These are phyloP conservation scores for Nothocercus nigrocapillus DNA, from an alignment of 2,113 vertebrate genomes.

Conservation along the genomic window DNA sequence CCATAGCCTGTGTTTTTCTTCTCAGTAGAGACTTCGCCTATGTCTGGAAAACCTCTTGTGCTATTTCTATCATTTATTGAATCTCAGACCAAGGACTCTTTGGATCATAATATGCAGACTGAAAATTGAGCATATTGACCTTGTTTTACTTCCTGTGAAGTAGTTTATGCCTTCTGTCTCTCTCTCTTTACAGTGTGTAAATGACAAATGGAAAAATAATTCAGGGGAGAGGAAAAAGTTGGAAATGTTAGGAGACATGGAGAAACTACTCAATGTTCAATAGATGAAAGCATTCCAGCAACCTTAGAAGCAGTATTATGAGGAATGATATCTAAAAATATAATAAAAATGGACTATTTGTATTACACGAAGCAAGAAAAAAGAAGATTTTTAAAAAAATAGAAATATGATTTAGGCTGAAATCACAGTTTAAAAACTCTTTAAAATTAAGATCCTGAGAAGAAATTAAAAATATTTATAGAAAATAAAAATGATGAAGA, in stretches of 20 bases:
- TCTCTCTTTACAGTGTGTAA: background rate
- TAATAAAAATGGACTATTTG: background rate
- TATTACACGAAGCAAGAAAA: background rate
- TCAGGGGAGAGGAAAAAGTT: background rate
- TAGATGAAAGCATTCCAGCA: background rate
- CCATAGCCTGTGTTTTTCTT: background rate
- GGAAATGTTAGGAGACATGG: background rate
- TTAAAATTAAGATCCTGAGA: background rate
- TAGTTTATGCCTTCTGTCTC: background rate
- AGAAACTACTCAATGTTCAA: background rate
- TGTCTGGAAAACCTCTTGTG: background rate
- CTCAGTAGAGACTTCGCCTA: background rate
- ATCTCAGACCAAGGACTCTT: background rate
- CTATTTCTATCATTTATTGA: background rate
- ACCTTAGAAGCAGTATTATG: background rate
- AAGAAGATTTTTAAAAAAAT: background rate
- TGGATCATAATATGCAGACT: background rate
- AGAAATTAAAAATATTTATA: background rate
- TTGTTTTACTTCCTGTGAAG: background rate
- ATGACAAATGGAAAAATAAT: background rate
- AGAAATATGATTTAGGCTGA: background rate
- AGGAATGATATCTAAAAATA: background rate
- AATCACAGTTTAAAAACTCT: background rate
- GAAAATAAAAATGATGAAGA: background rate
- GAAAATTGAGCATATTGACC: accelerated